Conservation (phyloP, 2,797 vertebrate species). For the Heteromormyrus szaboi region DNA sequence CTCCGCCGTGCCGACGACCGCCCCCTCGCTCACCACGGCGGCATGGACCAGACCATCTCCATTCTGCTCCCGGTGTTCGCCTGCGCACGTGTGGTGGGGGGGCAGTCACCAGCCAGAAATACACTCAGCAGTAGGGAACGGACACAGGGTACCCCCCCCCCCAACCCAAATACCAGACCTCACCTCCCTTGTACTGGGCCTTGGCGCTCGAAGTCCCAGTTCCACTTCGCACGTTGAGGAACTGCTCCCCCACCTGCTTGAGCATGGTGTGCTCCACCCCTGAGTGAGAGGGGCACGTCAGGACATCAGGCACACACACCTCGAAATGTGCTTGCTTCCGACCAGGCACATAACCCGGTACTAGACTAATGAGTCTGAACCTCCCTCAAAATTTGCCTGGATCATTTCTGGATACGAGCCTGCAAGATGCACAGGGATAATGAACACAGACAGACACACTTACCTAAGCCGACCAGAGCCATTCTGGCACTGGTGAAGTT, state of each 20-base stretch:
- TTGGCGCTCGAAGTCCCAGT: conserved; percentile 65
- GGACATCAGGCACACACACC: background rate
- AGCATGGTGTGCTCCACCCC: conserved; percentile 81
- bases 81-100: conserved; percentile 47
- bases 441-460: conserved; percentile 27
- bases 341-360: background rate
- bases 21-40: conserved; percentile 75
- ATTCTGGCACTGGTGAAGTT: conserved; percentile 91
- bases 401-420: background rate
- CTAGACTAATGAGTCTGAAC: background rate
- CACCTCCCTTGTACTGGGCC: conserved; percentile 81
- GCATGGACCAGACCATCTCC: conserved; percentile 72
- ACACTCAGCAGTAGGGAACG: background rate
- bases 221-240: conserved; percentile 89
- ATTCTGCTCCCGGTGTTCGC: conserved; percentile 72
- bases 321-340: background rate
- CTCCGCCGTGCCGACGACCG: conserved; percentile 59
- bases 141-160: background rate
- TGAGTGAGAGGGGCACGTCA: conserved; percentile 35
- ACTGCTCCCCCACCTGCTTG: conserved; percentile 88
- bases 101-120: background rate
- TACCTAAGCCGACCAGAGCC: conserved; percentile 91
- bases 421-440: background rate
- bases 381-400: background rate
- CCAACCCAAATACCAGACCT: conserved; percentile 6